phyloP scores from a whole-genome alignment of 2,888 invertebrate species.

The Prostheceraeus crozeri region DNA sequence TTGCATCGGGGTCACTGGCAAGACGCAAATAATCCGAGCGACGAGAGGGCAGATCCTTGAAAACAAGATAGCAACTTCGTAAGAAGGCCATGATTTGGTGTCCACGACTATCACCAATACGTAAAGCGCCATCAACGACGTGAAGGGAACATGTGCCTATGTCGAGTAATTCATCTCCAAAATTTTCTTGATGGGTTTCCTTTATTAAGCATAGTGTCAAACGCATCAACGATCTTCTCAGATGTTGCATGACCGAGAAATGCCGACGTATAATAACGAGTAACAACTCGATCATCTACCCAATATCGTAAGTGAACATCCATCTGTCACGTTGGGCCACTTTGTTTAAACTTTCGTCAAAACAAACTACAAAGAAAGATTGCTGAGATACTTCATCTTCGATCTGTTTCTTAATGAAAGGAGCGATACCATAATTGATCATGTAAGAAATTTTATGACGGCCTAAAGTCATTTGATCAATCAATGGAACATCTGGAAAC shows the following conservation, averaged over 20 bases:
- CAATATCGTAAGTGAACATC: conserved; percentile 11
- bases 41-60: conserved; percentile 17
- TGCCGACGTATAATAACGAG: conserved; percentile 5
- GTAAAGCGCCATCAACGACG: too few species aligned
- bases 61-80: too few species aligned
- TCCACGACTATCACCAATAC: too few species aligned
- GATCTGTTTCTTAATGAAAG: conserved; percentile 6
- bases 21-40: conserved; percentile 7
- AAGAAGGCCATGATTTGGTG: too few species aligned
- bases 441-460: conserved; percentile 7
- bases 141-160: too few species aligned
- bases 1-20: conserved; percentile 8
- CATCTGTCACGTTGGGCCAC: conserved; percentile 11
- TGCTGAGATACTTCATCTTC: neutral
- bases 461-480: conserved; percentile 4
- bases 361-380: conserved; percentile 16
- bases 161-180: too few species aligned
- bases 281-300: conserved; percentile 27
- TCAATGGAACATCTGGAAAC: conserved; percentile 3
- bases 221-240: neutral
- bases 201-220: conserved; percentile 10
- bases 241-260: conserved; percentile 27
- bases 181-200: too few species aligned
- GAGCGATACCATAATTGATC: conserved; percentile 6
- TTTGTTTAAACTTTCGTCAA: conserved; percentile 20